Conservation (phyloP, 2,888 invertebrate genomes). For the Embidobia sp. region DNA sequence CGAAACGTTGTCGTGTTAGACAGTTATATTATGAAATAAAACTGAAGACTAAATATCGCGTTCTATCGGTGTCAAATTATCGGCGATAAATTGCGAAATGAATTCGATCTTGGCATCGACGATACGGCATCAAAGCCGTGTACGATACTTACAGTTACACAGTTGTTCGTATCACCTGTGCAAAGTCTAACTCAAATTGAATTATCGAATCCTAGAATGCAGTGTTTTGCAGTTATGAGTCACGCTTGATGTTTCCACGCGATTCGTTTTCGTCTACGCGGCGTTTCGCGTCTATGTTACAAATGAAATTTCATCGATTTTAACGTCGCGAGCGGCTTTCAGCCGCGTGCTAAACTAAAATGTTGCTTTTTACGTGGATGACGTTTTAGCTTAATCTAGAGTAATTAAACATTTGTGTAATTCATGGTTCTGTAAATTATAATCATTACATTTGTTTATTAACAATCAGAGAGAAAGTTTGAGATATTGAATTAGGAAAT, state of each 20-base stretch:
- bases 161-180: constrained; percentile 63
- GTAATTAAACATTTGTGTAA: too few species aligned
- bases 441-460: too few species aligned
- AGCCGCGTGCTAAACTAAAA: too few species aligned
- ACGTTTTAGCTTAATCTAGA: too few species aligned
- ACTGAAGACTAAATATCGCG: constrained; percentile 42
- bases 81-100: constrained; percentile 55
- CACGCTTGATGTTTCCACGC: constrained; percentile 25
- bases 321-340: too few species aligned
- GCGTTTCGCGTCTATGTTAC: not conserved
- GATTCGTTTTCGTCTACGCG: constrained; percentile 32
- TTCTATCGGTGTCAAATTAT: constrained; percentile 52
- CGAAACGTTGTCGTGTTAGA: constrained; percentile 33
- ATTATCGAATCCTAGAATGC: constrained; percentile 62
- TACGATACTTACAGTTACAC: constrained; percentile 41
- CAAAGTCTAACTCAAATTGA: constrained; percentile 61
- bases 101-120: constrained; percentile 40
- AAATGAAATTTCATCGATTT: too few species aligned
- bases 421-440: too few species aligned
- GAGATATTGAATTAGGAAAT: too few species aligned
- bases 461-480: too few species aligned
- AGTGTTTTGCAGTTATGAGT: constrained; percentile 41
- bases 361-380: too few species aligned
- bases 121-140: constrained; percentile 26
- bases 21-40: constrained; percentile 36